Base-by-base conservation (phyloP, 2,888 invertebrate species). In the Drosophila aldrichi region DNA sequence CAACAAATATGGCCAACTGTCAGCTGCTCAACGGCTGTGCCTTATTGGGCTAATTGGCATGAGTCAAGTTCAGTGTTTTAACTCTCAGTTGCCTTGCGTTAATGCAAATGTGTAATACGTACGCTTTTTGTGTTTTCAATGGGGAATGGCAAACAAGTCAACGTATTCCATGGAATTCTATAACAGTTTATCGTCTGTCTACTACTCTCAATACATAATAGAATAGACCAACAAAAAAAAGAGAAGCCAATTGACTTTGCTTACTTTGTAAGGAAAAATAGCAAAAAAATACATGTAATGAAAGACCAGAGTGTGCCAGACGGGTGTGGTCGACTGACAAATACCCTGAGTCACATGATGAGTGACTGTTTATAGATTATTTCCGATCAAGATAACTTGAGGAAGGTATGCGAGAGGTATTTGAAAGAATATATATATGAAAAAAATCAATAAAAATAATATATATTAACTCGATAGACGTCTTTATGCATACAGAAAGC, bases 21-120 rank as follows among this genome's bases (percentile, higher is more conserved):
- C 80, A 77, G 71, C 77, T 66, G 64, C 68, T 68, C 54, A 49
- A 43, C 49, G 59, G 4, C 58, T 51, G 65, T 51, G 65, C 65
- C 77, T 59, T 76, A 66, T 76, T 76, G 46, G 70, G 77, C 77
- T 77, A 77, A 77, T 77, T 79, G 77, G 77, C 65, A 76, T 77
- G 77, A 77, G 66, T 76, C 77, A 80, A 77, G 80, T 65, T 65
- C 58, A 60, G 49, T 62, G 55, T 68, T 62, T 51, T 56, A 66
- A 60, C 71, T 71, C 49, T 62, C 70, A 63, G 59, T 77, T 76
- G 70, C 70, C 79, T 59, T 70, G 46, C 25, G 22, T 60, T 51
- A 59, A 70, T 77, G 79, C 70, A 79, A 76, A 76, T 76, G 20
- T 76, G 20, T 25, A 36, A 3, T 43, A 56, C 51, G 59, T 43